Evolutionary conservation across 1,140 invertebrate genomes (phyloP), one percentile per base, ranked within the genome.

Genomic region (Trachymyrmex septentrionalis): DNA sequence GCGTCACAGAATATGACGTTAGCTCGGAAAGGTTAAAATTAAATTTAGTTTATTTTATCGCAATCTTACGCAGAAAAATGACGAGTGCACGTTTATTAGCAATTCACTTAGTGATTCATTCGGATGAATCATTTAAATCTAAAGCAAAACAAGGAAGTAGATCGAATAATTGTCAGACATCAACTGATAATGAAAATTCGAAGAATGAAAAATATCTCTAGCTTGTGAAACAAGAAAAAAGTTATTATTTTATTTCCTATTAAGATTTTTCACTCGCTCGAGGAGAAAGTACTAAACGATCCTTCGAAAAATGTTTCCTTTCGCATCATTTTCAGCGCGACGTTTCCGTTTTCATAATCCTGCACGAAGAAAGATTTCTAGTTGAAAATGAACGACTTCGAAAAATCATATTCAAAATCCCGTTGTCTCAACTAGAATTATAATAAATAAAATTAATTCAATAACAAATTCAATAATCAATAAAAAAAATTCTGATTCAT

Each of bases 31-130:
- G 7, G 2, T 55, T 53, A 53, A n/a, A 55, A 55, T 55, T 7
- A 77, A 63, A 27, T 77, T 7, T 10, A 24, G 3, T 14, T 5
- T 24, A 61, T 4, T 3, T 1, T 6, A 50, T 1, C n/a, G 10
- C 12, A 9, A 16, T 24, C 9, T 63, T 19, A 81, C 14, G 14
- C 5, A 19, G 9, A 27, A 21, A 24, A 67, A 4, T 69, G 27
- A 53, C 1, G 27, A 53, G 38, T 34, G 63, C 44, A 16, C 6
- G 64, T 24, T 50, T 14, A 19, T 5, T 14, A 69, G 21, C n/a
- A 57, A 81, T 24, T 55, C n/a, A 19, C 10, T 2, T 34, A 44
- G 27, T 72, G 66, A 81, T 59, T 81, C 78, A 81, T 38, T 82
- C 30, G 1, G 50, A 57, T 71, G 66, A 81, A 71, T 81, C 66